Evolutionary conservation across 2,113 vertebrate genomes (phyloP).

Genomic region (Motacilla tschutschensis): DNA sequence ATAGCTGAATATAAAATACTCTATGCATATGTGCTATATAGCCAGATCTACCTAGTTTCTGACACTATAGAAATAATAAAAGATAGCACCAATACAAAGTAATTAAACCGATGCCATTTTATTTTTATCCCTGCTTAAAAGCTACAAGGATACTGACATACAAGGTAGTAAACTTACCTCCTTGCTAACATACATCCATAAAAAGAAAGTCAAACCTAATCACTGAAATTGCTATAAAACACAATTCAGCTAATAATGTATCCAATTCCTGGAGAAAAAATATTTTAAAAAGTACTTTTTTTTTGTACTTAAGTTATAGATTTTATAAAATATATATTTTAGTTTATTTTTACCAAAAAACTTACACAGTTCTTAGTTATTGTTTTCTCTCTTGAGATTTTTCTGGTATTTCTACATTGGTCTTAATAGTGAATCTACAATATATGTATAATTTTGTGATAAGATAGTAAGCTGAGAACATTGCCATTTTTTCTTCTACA

Average conservation of each 20-base stretch:
- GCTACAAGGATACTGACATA: background rate
- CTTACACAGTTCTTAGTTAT: background rate
- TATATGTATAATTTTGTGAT: background rate
- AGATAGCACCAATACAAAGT: background rate
- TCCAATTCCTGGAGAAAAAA: background rate
- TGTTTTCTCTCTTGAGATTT: background rate
- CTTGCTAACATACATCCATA: background rate
- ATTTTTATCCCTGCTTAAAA: background rate
- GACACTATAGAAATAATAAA: background rate
- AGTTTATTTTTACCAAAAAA: background rate
- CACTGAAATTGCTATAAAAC: background rate
- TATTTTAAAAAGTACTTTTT: background rate
- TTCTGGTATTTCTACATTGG: background rate
- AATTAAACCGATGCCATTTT: background rate
- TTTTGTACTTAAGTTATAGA: background rate
- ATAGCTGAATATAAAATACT: background rate
- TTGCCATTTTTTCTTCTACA: background rate
- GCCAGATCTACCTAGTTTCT: background rate
- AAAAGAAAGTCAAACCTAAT: background rate
- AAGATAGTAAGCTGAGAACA: background rate
- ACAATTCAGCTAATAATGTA: background rate
- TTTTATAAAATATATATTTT: background rate
- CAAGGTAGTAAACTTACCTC: rapidly evolving
- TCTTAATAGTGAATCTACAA: background rate
- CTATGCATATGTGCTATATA: background rate